Evolutionary conservation across 2,797 vertebrate species (phyloP).

Genomic region (Antrozous pallidus): DNA sequence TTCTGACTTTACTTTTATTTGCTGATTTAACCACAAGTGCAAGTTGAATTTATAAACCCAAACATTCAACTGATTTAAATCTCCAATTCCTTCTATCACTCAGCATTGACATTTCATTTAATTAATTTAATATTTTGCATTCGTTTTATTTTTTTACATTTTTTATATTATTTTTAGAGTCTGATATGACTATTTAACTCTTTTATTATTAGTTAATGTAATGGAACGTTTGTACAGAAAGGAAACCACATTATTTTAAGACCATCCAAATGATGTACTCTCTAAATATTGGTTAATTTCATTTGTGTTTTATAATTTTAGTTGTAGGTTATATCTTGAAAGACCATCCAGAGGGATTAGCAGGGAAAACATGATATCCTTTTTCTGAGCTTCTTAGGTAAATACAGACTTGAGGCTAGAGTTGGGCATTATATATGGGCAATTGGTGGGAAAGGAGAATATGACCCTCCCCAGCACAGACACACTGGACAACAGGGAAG

Average conservation of each 20-base stretch:
- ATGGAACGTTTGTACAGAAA: neutral
- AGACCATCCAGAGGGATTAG: neutral
- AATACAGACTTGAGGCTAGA: neutral
- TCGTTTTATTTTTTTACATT: neutral
- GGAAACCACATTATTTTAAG: neutral
- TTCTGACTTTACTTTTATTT: slow-evolving; percentile 14
- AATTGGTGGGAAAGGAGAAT: rapidly evolving
- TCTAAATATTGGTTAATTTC: neutral
- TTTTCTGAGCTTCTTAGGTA: neutral
- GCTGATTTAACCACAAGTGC: neutral
- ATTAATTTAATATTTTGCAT: neutral
- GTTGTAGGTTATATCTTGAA: neutral
- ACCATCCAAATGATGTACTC: neutral
- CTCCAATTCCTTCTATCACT: neutral
- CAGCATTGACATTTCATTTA: neutral
- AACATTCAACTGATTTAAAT: neutral
- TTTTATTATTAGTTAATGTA: neutral
- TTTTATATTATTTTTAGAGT: neutral
- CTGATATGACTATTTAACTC: neutral
- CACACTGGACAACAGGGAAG: neutral
- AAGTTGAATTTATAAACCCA: neutral
- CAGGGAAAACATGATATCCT: neutral
- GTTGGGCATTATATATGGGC: neutral
- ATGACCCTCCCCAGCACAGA: rapidly evolving
- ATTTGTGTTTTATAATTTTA: neutral